Conservation (phyloP, 2,113 vertebrate genomes). For the Vicugna pacos region DNA sequence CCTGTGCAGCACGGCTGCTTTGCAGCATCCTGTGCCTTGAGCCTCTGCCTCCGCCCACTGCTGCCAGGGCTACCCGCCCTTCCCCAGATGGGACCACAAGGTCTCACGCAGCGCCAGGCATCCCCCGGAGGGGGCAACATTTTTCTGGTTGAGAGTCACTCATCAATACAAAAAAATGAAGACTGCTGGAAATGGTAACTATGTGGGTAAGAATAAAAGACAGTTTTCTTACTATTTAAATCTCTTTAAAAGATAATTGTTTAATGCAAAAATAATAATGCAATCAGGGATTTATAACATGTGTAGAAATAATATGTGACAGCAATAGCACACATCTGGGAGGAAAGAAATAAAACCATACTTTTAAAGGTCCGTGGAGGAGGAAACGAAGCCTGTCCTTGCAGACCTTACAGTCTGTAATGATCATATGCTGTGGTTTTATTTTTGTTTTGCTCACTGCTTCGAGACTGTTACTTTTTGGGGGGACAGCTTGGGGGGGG, state of each 20-base stretch:
- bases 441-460: not conserved
- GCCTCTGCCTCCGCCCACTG: no score
- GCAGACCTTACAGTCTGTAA: not conserved
- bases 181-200: not conserved
- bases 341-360: not conserved
- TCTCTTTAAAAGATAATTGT: not conserved
- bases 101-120: not conserved
- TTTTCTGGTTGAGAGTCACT: not conserved
- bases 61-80: not conserved
- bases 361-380: not conserved
- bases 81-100: not conserved
- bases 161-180: not conserved
- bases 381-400: not conserved
- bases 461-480: not conserved
- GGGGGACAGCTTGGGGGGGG: no score
- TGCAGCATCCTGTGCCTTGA: not conserved
- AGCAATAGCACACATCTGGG: not conserved
- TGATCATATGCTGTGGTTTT: not conserved
- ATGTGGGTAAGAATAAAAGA: not conserved
- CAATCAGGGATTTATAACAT: not conserved
- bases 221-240: not conserved
- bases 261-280: not conserved
- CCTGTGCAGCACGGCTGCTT: not conserved
- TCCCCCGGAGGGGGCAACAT: not conserved
- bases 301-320: not conserved